Percentiles rank a stretch among this genome's conserved stretches.
These are phyloP conservation scores for Drosophila arizonae DNA, from an alignment of 1,140 invertebrate genomes.

Conservation along the genomic window DNA sequence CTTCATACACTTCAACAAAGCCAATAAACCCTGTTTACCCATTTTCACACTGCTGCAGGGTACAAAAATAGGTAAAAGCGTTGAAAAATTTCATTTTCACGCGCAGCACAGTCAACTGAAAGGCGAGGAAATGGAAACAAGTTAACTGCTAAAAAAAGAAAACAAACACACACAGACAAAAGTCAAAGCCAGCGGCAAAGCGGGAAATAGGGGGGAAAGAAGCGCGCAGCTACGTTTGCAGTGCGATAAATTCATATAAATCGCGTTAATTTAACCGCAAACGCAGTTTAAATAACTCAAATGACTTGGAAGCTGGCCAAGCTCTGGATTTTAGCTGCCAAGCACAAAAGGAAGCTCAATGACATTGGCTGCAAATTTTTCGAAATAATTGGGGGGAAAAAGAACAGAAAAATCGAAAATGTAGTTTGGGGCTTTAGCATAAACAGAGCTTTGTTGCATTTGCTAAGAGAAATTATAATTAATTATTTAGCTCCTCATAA, in stretches of 20 bases:
- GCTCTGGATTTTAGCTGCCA: conserved; percentile 1
- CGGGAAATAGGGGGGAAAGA: not conserved
- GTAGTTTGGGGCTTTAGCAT: no score
- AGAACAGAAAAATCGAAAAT: no score
- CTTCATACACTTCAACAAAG: no score
- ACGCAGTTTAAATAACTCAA: conserved; percentile 72
- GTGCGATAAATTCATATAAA: conserved; percentile 74
- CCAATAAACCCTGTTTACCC: no score
- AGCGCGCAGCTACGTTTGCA: not conserved
- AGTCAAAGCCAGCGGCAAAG: not conserved
- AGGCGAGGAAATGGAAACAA: conserved; percentile 48
- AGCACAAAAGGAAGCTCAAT: conserved; percentile 5
- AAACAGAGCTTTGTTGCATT: no score
- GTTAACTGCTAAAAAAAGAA: conserved; percentile 45
- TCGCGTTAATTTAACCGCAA: conserved; percentile 77
- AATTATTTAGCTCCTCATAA: no score
- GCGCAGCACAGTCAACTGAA: conserved; percentile 34
- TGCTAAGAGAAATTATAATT: no score
- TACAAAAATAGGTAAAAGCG: conserved; percentile 18
- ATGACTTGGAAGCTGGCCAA: conserved; percentile 46
- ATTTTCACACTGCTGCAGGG: no score
- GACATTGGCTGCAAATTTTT: not conserved
- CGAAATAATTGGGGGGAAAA: no score
- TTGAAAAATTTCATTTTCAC: conserved; percentile 53
- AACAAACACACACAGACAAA: conserved; percentile 9